Evolutionary conservation across 23 tunicate species (phyloP).

Genomic region (Halocynthia aurantium): DNA sequence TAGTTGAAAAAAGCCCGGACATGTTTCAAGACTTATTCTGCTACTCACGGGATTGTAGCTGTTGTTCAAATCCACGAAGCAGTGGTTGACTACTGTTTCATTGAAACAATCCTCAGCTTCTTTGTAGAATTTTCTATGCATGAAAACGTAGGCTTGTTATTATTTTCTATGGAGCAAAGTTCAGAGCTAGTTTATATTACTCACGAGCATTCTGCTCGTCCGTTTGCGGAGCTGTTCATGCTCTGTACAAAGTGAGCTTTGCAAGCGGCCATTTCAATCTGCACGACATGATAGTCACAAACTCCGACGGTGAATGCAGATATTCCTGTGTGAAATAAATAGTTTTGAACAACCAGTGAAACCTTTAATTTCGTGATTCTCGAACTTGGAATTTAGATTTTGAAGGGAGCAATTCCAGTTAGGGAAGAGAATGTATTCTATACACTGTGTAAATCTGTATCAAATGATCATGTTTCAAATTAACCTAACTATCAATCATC

Average conservation of each 20-base stretch:
- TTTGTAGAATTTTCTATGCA: background rate
- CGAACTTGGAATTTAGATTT: background rate
- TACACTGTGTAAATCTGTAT: no score
- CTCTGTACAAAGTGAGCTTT: background rate
- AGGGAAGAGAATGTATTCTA: no score
- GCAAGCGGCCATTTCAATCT: background rate
- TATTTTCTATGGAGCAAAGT: background rate
- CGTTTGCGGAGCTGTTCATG: slow-evolving; percentile 1
- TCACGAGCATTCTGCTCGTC: background rate
- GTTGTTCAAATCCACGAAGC: no score
- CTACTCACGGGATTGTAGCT: no score
- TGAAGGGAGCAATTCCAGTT: no score
- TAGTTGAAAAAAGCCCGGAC: no score
- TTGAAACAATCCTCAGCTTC: slow-evolving; percentile 1
- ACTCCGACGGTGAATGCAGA: background rate
- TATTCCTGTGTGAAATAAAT: background rate
- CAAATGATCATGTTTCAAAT: no score
- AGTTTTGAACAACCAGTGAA: background rate
- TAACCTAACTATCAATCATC: no score
- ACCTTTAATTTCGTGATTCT: background rate
- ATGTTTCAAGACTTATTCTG: no score
- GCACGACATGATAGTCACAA: background rate
- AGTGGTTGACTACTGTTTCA: background rate
- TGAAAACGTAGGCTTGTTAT: background rate
- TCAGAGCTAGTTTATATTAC: background rate